phyloP scores from a whole-genome alignment of 2,797 vertebrate genomes.

The Tenualosa ilisha region DNA sequence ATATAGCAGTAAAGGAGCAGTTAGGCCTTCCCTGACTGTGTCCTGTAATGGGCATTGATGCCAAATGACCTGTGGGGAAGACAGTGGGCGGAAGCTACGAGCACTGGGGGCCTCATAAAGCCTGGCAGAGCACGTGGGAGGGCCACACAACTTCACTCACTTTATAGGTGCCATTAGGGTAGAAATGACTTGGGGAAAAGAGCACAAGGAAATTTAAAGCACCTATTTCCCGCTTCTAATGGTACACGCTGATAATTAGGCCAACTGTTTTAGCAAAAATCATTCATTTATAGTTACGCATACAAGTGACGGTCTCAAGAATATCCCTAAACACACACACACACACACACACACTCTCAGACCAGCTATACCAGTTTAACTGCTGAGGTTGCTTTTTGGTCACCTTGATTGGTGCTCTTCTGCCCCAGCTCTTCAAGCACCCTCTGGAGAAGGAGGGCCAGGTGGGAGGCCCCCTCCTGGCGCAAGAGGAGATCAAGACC shows the following conservation, averaged over 20 bases:
- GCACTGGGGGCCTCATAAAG: neutral
- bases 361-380: neutral
- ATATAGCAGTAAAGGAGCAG: neutral
- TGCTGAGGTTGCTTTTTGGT: too few relatives aligned
- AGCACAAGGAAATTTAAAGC: neutral
- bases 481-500: slow-evolving; percentile 95
- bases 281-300: neutral
- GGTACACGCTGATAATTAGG: neutral
- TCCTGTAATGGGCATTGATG: neutral
- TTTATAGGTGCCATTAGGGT: neutral
- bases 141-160: neutral
- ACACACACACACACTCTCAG: neutral
- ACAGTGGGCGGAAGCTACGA: neutral
- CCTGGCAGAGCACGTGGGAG: neutral
- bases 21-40: neutral
- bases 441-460: slow-evolving; percentile 94
- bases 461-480: slow-evolving; percentile 94
- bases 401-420: neutral
- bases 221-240: neutral
- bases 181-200: neutral
- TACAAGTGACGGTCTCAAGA: neutral
- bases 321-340: neutral
- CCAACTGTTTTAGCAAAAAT: neutral
- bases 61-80: neutral
- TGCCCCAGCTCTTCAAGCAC: slow-evolving; percentile 87